Base-by-base conservation (phyloP, 2,113 vertebrate genomes). In the Lamprotornis superbus region DNA sequence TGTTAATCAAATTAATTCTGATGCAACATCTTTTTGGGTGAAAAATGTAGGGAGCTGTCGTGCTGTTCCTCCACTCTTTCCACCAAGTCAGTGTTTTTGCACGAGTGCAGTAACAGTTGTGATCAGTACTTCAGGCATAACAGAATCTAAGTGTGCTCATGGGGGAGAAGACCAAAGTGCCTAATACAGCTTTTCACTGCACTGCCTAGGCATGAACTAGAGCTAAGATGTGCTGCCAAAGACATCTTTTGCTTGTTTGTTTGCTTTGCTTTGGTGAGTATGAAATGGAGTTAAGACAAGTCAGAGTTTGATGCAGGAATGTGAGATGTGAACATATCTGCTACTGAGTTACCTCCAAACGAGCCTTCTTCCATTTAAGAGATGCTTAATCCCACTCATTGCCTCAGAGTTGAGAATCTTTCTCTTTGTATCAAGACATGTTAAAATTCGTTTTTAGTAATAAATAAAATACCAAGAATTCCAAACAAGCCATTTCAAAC, bases 1-100 rank as follows among this genome's bases (percentile, higher is more conserved):
- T 46, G 7, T 77, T 95, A 87, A 76, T 49, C 31, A 89, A 81
- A 90, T 49, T 37, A 57, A 79, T 88, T 88, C 46, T 37, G 21
- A 92, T 50, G 90, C 20, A 63, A 33, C 30, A 78, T 15, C 27
- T 87, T 90, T 69, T 15, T 55, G 57, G 52, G 12, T 53, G 61
- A 23, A 93, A 78, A 95, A 64, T 22, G 1, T 23, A 27, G 9
- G 21, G 23, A 71, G 17, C 7, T 40, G 7, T 61, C 24, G 44
- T 47, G 16, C 27, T 70, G 10, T 46, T 49, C 15, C 28, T 28
- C 24, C 2, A 24, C 9, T 9, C 15, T 20, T 77, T 70, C 39
- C 17, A 55, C 8, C 19, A 37, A 39, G 2, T 25, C 18, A 47
- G 18, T 13, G 10, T 17, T 84, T 84, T 57, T 50, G 10, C 20